phyloP scores from a whole-genome alignment of 2,113 vertebrate genomes.

The Brienomyrus brachyistius region DNA sequence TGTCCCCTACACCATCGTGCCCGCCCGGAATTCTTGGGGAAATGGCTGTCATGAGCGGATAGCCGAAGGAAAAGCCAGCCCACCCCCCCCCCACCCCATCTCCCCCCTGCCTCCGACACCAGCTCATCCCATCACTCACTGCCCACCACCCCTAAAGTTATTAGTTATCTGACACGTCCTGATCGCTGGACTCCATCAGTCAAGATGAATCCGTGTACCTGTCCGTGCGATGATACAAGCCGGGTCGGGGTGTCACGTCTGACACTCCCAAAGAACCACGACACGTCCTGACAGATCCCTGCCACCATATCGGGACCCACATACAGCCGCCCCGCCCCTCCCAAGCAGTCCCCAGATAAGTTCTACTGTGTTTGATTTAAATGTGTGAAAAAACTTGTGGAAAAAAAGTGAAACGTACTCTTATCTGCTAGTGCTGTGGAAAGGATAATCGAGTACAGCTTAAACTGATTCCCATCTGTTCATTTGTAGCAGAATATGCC shows the following conservation, averaged over 20 bases:
- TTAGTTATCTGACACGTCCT: constrained; percentile 56
- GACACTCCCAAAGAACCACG: constrained; percentile 42
- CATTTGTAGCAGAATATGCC: neutral
- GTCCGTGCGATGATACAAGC: constrained; percentile 53
- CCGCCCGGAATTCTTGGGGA: constrained; percentile 41
- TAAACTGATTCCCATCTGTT: constrained; percentile 15
- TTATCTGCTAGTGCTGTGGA: constrained; percentile 28
- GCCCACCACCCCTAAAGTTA: constrained; percentile 46
- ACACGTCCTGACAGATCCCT: constrained; percentile 40
- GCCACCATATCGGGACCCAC: constrained; percentile 51
- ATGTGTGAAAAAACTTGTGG: constrained; percentile 24
- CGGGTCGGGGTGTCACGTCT: constrained; percentile 61
- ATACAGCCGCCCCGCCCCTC: constrained; percentile 46
- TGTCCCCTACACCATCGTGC: constrained; percentile 37
- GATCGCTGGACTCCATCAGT: constrained; percentile 67
- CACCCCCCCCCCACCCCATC: constrained; percentile 14
- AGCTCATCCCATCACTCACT: constrained; percentile 48
- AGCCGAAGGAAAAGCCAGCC: constrained; percentile 23
- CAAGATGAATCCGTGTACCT: constrained; percentile 51
- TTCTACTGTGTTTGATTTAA: constrained; percentile 32
- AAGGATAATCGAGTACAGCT: neutral
- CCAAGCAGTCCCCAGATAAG: constrained; percentile 35
- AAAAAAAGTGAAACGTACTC: constrained; percentile 25
- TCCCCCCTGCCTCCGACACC: constrained; percentile 29
- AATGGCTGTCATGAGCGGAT: constrained; percentile 33